Base-by-base conservation (phyloP, 2,797 vertebrate species). In the Sebastiscus tertius region DNA sequence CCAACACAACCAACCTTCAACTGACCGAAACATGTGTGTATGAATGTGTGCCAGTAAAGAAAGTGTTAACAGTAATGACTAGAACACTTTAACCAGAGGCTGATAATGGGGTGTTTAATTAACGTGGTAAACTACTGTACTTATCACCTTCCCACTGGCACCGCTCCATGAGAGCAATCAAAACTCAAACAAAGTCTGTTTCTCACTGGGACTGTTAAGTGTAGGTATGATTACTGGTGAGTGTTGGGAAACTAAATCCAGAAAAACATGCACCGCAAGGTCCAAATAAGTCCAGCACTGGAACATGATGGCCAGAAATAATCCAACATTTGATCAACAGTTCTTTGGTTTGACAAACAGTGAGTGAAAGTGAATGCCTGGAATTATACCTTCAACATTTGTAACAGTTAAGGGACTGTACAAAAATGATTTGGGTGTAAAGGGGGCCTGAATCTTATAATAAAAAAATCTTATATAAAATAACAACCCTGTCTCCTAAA, bases 91-190 rank as follows among this genome's bases (percentile, higher is more conserved):
- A 69, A 88, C 69, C 78, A 82, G 31, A 60, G 69, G 70, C 70
- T 69, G 81, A 82, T 90, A 89, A 93, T 62, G 74, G 52, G 82
- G 34, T 85, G 80, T 84, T 90, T 76, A 86, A 87, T 77, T 75
- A 86, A 83, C 74, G 60, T 3, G n/a, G 20, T 83, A 80, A 87
- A 84, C 72, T 18, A 46, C 42, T 46, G 42, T 64, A 79, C 84
- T 86, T 89, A 79, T 88, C 85, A 11, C 83, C 79, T 79, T 77
- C 72, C 52, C 36, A 24, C 75, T 72, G 52, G 63, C 75, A n/a
- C 49, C 5, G 39, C 55, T 72, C 62, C 8, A 13, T 13, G 29
- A 69, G 12, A 69, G 73, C 49, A 49, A 60, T 67, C 72, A 34
- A 5, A 75, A 56, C 34, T 61, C 78, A 31, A 64, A 56, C 54